A percentile compares a stretch with the other conserved stretches of the same genome.
Evolutionary conservation across 2,113 vertebrate genomes (phyloP).

Genomic region (Crotalus helleri): DNA sequence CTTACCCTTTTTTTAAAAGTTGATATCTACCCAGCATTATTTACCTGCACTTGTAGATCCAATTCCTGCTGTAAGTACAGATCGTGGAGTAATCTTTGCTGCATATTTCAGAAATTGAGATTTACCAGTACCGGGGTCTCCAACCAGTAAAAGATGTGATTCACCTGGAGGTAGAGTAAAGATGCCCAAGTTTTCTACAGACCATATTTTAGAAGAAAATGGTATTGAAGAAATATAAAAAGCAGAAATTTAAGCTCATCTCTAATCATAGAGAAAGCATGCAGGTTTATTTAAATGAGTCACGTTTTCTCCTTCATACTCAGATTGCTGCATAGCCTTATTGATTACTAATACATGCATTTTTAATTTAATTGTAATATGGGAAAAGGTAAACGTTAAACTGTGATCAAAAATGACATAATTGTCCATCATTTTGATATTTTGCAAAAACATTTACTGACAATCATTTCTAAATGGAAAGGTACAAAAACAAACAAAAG

Average conservation of each 20-base stretch:
- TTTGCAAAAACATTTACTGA: neutral
- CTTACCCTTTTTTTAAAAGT: neutral
- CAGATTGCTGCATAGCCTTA: neutral
- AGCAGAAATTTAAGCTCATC: neutral
- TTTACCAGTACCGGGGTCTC: slow-evolving; percentile 95
- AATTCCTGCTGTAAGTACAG: slow-evolving; percentile 92
- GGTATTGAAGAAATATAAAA: neutral
- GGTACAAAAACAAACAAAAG: neutral
- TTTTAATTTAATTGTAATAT: neutral
- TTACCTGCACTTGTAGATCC: slow-evolving; percentile 95
- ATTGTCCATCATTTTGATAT: neutral
- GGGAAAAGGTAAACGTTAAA: neutral
- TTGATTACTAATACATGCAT: neutral
- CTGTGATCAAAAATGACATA: neutral
- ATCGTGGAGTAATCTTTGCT: slow-evolving; percentile 90
- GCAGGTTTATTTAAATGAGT: neutral
- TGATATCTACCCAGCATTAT: slow-evolving; percentile 9
- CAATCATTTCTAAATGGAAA: neutral
- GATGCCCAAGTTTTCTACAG: neutral
- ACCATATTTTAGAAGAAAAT: neutral
- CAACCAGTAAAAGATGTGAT: slow-evolving; percentile 92
- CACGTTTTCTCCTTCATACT: neutral
- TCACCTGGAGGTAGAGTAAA: slow-evolving; percentile 75
- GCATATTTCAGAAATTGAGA: slow-evolving; percentile 98
- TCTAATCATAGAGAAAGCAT: neutral